phyloP scores from a whole-genome alignment of 1,140 invertebrate species.

The Pissodes strobi region DNA sequence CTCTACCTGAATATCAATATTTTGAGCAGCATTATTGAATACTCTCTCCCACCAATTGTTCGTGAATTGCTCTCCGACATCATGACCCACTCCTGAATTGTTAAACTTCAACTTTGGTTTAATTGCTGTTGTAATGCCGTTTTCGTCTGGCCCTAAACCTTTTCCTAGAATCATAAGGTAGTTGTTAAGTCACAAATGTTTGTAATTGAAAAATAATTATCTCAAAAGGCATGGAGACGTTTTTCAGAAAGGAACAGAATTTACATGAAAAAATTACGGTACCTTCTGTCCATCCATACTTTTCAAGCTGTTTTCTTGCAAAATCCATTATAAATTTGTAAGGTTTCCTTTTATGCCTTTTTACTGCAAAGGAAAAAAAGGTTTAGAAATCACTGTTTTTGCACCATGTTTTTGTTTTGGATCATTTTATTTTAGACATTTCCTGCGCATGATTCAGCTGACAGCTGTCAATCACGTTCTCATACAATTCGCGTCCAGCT shows the following conservation, averaged over 20 bases:
- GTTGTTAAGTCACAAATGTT: too few species aligned
- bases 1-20: conserved; percentile 61
- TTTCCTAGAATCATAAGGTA: conserved; percentile 74
- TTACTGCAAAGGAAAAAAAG: neutral
- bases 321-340: conserved; percentile 58
- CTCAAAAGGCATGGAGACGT: too few species aligned
- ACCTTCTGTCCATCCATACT: conserved; percentile 74
- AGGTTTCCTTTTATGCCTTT: neutral
- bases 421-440: neutral
- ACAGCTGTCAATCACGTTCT: neutral
- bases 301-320: conserved; percentile 64
- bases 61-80: conserved; percentile 70
- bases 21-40: conserved; percentile 74
- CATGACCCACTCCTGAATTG: conserved; percentile 75
- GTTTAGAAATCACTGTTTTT: neutral
- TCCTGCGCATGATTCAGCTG: neutral
- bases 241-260: too few species aligned
- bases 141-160: conserved; percentile 77
- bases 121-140: conserved; percentile 74
- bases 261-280: conserved; percentile 35
- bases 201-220: too few species aligned
- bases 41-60: conserved; percentile 82
- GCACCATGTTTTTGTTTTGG: conserved; percentile 4
- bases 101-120: conserved; percentile 80
- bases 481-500: too few species aligned